Percentiles rank a stretch among this genome's conserved stretches.
These are phyloP conservation scores for Sitodiplosis mosellana DNA, from an alignment of 1,140 invertebrate species.

Conservation along the genomic window DNA sequence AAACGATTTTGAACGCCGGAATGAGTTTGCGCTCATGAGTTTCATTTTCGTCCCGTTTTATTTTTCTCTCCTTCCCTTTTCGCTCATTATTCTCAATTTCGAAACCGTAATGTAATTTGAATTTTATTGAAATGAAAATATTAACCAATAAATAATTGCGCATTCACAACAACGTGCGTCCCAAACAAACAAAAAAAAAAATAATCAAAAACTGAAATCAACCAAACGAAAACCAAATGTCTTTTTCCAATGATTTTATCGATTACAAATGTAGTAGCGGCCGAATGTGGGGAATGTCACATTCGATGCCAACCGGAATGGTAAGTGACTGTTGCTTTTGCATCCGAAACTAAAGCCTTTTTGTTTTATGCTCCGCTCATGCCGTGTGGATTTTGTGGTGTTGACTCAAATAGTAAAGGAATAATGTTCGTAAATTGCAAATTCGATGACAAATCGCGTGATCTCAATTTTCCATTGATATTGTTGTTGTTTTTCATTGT, in stretches of 20 bases:
- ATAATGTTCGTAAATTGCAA: constrained; percentile 1
- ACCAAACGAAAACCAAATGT: too few species aligned
- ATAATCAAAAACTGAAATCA: too few species aligned
- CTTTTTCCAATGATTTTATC: neutral
- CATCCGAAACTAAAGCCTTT: neutral
- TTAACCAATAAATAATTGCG: too few species aligned
- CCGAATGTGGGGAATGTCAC: constrained; percentile 24
- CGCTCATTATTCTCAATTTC: too few species aligned
- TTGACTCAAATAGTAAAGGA: neutral
- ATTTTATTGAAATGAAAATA: too few species aligned
- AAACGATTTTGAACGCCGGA: too few species aligned
- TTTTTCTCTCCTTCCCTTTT: neutral
- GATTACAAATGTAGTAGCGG: constrained; percentile 15
- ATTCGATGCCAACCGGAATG: constrained; percentile 26
- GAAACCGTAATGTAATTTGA: too few species aligned
- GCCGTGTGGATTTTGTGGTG: neutral
- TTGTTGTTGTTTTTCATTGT: constrained; percentile 1
- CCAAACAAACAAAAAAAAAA: too few species aligned
- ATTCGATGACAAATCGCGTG: neutral
- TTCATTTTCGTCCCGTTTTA: neutral
- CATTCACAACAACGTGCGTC: too few species aligned
- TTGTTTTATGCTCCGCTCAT: neutral
- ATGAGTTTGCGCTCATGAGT: too few species aligned
- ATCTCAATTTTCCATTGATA: constrained; percentile 1
- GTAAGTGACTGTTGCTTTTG: constrained; percentile 13